Percentiles rank a stretch among this genome's conserved stretches.
Conservation (phyloP, 2,113 vertebrate species). For the Gracilinanus agilis region DNA sequence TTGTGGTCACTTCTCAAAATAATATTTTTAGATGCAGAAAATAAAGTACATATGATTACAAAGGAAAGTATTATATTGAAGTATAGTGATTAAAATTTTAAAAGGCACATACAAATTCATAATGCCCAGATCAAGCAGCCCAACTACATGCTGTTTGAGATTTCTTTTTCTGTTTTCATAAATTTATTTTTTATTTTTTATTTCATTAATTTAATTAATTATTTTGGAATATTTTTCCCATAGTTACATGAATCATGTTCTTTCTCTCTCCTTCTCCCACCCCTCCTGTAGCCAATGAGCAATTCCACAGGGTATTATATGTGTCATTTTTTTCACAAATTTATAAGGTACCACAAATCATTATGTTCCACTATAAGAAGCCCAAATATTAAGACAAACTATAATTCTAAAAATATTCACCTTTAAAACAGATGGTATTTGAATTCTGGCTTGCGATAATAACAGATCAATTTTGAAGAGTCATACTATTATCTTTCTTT, state of each 20-base stretch:
- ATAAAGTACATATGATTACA: neutral
- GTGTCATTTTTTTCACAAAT: neutral
- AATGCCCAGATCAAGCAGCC: neutral
- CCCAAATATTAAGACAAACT: neutral
- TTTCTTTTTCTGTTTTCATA: neutral
- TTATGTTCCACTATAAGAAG: neutral
- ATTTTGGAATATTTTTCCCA: no score
- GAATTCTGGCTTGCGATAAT: neutral
- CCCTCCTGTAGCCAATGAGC: no score
- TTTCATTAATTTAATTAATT: no score
- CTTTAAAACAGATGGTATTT: neutral
- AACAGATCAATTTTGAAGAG: neutral
- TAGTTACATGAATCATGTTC: no score
- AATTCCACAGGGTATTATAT: no score
- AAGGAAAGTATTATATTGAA: neutral
- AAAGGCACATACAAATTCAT: neutral
- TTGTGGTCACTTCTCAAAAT: neutral
- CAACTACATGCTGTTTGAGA: neutral
- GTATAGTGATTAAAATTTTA: neutral
- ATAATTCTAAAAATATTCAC: neutral
- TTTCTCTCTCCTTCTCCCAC: no score
- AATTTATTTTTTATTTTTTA: neutral
- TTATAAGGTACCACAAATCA: neutral
- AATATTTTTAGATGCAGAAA: neutral
- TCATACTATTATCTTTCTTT: neutral